Evolutionary conservation across 2,888 invertebrate species (phyloP).

Genomic region (Plagodis dolabraria): DNA sequence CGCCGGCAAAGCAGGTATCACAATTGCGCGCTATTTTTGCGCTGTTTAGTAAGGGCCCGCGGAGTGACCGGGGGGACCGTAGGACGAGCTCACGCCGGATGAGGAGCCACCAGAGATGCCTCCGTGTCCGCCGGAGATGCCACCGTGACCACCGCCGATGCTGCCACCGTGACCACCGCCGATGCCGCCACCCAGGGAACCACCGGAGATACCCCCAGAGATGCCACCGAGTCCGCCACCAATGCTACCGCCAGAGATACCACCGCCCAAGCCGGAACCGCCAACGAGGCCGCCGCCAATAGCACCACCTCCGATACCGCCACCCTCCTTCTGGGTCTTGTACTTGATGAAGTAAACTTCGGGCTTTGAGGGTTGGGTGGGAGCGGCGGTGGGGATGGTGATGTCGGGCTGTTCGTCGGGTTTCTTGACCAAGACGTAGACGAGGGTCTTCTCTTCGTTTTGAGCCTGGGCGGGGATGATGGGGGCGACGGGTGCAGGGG

Average conservation of each 20-base stretch:
- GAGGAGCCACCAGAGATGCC: conserved; percentile 49
- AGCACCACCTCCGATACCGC: conserved; percentile 54
- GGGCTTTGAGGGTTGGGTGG: conserved; percentile 91
- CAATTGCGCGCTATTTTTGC: conserved; percentile 65
- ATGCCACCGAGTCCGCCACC: conserved; percentile 55
- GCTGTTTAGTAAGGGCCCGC: conserved; percentile 87
- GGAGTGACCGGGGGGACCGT: conserved; percentile 88
- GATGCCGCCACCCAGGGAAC: conserved; percentile 49
- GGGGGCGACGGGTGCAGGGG: conserved; percentile 90
- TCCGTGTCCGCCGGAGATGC: conserved; percentile 54
- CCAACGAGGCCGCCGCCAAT: conserved; percentile 49
- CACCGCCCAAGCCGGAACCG: conserved; percentile 42
- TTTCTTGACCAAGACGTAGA: conserved; percentile 93
- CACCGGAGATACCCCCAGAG: conserved; percentile 52
- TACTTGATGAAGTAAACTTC: conserved; percentile 94
- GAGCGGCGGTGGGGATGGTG: conserved; percentile 88
- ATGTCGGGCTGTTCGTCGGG: conserved; percentile 93
- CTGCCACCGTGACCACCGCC: conserved; percentile 44
- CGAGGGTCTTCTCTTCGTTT: conserved; percentile 92
- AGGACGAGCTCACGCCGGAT: conserved; percentile 80
- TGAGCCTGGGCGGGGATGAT: conserved; percentile 89
- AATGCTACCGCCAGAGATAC: conserved; percentile 48
- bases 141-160: conserved; percentile 47
- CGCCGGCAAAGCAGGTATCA: conserved; percentile 83
- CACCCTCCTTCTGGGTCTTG: conserved; percentile 88